Percentiles rank a stretch among this genome's conserved stretches.
Conservation (phyloP, 2,113 vertebrate species). For the Rhegmatorhina hoffmannsi region DNA sequence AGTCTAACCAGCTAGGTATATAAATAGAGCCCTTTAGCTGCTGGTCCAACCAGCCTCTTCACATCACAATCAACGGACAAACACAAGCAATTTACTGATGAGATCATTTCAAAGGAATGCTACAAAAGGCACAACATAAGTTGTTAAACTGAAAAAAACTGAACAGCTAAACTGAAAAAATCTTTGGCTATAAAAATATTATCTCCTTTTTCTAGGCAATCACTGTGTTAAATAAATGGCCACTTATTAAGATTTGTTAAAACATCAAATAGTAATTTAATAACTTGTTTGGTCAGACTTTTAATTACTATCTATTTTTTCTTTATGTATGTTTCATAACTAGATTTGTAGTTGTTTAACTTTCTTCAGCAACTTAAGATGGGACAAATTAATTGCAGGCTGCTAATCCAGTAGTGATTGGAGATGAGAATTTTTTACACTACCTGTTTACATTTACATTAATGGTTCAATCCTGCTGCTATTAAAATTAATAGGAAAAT, state of each 20-base stretch:
- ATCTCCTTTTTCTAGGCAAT: not conserved
- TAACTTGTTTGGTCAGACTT: not conserved
- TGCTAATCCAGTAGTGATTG: constrained; percentile 13
- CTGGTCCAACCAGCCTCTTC: constrained; percentile 31
- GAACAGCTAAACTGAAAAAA: not conserved
- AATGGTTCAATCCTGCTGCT: constrained; percentile 40
- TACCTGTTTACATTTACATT: constrained; percentile 1
- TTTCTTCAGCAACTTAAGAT: constrained; percentile 1
- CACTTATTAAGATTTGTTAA: constrained; percentile 39
- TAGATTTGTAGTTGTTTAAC: constrained; percentile 16
- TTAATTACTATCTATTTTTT: not conserved
- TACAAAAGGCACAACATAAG: constrained; percentile 21
- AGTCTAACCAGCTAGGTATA: constrained; percentile 42
- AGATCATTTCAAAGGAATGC: constrained; percentile 65
- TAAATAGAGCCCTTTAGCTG: constrained; percentile 65
- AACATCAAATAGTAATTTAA: not conserved
- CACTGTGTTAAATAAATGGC: not conserved
- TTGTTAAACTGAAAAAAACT: not conserved
- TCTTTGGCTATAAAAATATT: constrained; percentile 25
- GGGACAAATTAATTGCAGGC: constrained; percentile 21
- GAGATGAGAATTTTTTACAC: not conserved
- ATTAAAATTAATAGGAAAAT: constrained; percentile 60
- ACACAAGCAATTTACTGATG: constrained; percentile 72
- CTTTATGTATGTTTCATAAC: not conserved
- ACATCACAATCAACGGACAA: constrained; percentile 65